Conservation (phyloP, 92 coral and sea anemone genomes). For the Actinostola sp. region DNA sequence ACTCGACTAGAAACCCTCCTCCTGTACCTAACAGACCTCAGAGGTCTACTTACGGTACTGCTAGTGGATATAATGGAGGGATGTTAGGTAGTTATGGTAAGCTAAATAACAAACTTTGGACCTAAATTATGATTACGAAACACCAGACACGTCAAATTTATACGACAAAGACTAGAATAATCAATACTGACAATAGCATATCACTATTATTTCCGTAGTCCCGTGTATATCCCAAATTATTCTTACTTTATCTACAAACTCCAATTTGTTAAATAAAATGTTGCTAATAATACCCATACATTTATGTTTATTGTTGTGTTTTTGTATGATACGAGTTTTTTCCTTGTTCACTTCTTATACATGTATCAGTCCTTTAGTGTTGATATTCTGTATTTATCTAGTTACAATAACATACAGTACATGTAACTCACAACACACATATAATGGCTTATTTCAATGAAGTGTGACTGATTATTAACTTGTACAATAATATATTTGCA, state of each 20-base stretch:
- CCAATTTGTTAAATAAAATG: too few relatives aligned
- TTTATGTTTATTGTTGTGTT: too few relatives aligned
- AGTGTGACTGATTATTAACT: neutral
- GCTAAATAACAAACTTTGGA: neutral
- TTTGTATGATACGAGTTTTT: too few relatives aligned
- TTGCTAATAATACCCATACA: too few relatives aligned
- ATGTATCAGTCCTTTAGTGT: neutral
- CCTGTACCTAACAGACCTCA: conserved; percentile 83
- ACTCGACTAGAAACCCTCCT: conserved; percentile 53
- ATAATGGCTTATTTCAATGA: neutral
- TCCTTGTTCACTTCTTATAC: too few relatives aligned
- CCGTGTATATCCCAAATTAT: too few relatives aligned
- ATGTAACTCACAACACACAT: neutral
- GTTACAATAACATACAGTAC: neutral
- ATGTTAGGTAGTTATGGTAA: conserved; percentile 16
- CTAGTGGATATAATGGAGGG: conserved; percentile 17
- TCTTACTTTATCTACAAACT: too few relatives aligned
- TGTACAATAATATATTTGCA: neutral
- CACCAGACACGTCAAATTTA: too few relatives aligned
- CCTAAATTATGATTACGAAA: neutral
- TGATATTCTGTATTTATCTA: neutral
- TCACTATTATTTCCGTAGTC: too few relatives aligned
- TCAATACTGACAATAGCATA: too few relatives aligned
- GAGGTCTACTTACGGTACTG: conserved; percentile 23
- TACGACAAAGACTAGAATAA: too few relatives aligned